Base-by-base conservation (phyloP, 2,113 vertebrate species). In the Siniperca chuatsi region DNA sequence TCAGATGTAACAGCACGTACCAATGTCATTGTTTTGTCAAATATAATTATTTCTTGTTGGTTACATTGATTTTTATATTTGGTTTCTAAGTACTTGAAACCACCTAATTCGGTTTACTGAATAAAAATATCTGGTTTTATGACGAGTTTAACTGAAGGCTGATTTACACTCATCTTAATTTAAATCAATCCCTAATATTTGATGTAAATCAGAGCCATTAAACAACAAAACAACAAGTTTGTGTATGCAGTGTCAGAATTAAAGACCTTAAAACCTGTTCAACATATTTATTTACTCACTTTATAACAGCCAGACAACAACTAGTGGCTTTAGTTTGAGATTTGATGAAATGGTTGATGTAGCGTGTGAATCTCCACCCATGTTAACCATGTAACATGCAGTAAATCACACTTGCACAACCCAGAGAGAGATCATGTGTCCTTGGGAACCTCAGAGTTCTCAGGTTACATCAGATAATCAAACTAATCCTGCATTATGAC, bases 351-450 rank as follows among this genome's bases (percentile, higher is more conserved):
- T 35, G 1, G 55, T n/a, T 64, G 29, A 62, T 64, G 37, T 4
- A 10, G 9, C 8, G 4, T 54, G 46, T 71, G 57, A 75, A 71
- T 29, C 23, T 64, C 23, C 35, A 44, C 18, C 7, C 46, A 8
- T 69, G 70, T 10, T 35, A 46, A 44, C 25, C 50, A 44, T 69
- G 61, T 55, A 21, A 61, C 52, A 52, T 8, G 50, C 55, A 75
- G 64, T 61, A 81, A 69, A 29, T 70, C 65, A 58, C 68, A 12
- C 35, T 76, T 84, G 78, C 75, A 79, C 81, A 89, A 85, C 80
- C 21, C 16, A 44, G 11, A 75, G 35, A 29, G 54, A 11, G 80
- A 77, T 70, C 75, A 29, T 0, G 46, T 87, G 25, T 76, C 61
- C 0, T 5, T 8, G 16, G n/a, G 76, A 85, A 40, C 46, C 37